Evolutionary conservation across 2,797 vertebrate genomes (phyloP), one percentile per base, ranked within the genome.

Genomic region (Holocentrus rufus): DNA sequence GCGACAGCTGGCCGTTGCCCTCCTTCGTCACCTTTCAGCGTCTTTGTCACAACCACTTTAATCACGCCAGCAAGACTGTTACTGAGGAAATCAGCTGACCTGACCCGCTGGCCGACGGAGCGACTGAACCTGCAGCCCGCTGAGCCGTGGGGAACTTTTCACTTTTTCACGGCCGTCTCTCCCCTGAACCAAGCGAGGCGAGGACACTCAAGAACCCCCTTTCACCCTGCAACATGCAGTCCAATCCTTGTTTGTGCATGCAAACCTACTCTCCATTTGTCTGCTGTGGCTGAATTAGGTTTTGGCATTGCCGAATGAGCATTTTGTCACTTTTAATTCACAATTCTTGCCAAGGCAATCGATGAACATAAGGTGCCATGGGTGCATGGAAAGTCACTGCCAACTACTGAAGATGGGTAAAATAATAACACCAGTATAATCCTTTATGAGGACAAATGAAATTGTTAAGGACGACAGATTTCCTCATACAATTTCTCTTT

Each of bases 1-100:
- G 88, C 88, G 92, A 93, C 91, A 93, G 91, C 90, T 92, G 92
- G 91, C 79, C 75, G 36, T 47, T 72, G 57, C 62, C 78, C 57
- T 70, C 75, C 13, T 23, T 25, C 39, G 1, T 74, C 65, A 49
- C 85, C 82, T 88, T 82, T 88, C 86, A 89, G 87, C 82, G 55
- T 91, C 90, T 93, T 93, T 92, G 93, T 93, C 88, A 86, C 70
- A 89, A 84, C 71, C 82, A 85, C 86, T 91, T 92, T 92, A 90
- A 93, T 90, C 87, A 87, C 85, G 90, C 83, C 90, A 92, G 86
- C 86, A 91, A 86, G 85, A 89, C 91, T 90, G 89, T 90, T 90
- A 91, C 86, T 79, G 85, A 92, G 89, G 85, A 89, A 91, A 90
- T 89, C 92, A 92, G 88, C 89, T 91, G 92, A 91, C 85, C 85